Conservation (phyloP, 2,797 vertebrate genomes). For the Megalops cyprinoides region DNA sequence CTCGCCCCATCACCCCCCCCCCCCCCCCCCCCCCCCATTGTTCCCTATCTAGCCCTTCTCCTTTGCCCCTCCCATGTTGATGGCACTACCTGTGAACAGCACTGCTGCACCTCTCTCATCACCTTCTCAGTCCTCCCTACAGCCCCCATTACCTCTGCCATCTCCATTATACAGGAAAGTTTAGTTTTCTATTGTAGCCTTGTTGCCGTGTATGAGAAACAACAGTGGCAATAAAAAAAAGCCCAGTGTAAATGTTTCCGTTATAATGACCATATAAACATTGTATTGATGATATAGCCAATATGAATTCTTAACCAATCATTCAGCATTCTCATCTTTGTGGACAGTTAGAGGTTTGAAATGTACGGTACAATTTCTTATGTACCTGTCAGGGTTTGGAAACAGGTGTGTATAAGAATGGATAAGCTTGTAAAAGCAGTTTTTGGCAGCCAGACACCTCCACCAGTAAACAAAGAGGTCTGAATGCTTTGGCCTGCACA, state of each 20-base stretch:
- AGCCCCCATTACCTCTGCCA: background rate
- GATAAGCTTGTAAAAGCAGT: background rate
- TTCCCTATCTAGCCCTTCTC: background rate
- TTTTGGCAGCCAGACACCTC: background rate
- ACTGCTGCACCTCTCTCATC: background rate
- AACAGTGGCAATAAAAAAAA: background rate
- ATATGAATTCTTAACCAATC: too few relatives aligned
- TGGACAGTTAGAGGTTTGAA: too few relatives aligned
- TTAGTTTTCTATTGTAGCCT: background rate
- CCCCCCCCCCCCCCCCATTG: constrained; percentile 4
- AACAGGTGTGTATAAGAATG: background rate
- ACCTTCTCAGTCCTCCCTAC: background rate
- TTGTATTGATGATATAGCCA: too few relatives aligned
- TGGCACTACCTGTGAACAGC: background rate
- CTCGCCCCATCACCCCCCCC: too few relatives aligned
- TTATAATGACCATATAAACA: background rate
- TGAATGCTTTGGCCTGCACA: background rate
- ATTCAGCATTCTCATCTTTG: too few relatives aligned
- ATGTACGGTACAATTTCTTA: background rate
- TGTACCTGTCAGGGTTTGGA: background rate
- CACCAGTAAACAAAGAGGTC: background rate
- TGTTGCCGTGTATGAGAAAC: background rate
- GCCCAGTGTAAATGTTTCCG: background rate
- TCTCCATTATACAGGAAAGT: background rate
- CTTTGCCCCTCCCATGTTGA: background rate